Evolutionary conservation across 2,113 vertebrate species (phyloP).

Genomic region (Arothron firmamentum): DNA sequence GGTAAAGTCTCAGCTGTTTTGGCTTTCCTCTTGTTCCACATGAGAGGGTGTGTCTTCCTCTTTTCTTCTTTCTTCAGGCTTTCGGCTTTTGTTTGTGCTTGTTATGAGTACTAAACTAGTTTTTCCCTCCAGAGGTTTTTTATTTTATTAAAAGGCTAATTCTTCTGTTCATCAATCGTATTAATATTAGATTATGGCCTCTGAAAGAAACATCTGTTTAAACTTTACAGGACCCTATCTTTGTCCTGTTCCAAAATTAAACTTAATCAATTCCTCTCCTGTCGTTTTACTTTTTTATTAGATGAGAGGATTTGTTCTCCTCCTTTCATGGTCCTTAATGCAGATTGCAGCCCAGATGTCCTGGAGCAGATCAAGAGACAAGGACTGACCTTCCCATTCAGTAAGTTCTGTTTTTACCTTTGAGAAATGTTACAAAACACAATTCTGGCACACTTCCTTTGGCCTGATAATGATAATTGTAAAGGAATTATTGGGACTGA

Average conservation of each 20-base stretch:
- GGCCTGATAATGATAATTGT: no score
- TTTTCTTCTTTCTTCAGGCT: constrained; percentile 32
- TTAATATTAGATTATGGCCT: no score
- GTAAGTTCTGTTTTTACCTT: constrained; percentile 70
- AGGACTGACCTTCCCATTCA: constrained; percentile 94
- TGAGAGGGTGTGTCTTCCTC: constrained; percentile 10
- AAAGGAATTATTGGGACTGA: no score
- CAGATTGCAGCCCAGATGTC: constrained; percentile 85
- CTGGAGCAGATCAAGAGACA: constrained; percentile 88
- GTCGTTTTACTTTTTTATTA: constrained; percentile 51
- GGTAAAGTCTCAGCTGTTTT: not conserved
- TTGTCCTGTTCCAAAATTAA: not conserved
- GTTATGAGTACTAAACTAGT: no score
- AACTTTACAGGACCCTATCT: not conserved
- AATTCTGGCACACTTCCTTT: no score
- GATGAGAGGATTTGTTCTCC: constrained; percentile 96
- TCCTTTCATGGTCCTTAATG: constrained; percentile 96
- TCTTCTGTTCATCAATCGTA: no score
- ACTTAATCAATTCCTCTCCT: not conserved
- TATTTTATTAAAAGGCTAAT: no score
- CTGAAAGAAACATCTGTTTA: not conserved
- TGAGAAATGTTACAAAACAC: no score
- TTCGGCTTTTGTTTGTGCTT: constrained; percentile 8
- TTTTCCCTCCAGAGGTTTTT: no score
- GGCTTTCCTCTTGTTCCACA: constrained; percentile 11